Conservation (phyloP, 92 coral and sea anemone species). For the Phenganax marumi region DNA sequence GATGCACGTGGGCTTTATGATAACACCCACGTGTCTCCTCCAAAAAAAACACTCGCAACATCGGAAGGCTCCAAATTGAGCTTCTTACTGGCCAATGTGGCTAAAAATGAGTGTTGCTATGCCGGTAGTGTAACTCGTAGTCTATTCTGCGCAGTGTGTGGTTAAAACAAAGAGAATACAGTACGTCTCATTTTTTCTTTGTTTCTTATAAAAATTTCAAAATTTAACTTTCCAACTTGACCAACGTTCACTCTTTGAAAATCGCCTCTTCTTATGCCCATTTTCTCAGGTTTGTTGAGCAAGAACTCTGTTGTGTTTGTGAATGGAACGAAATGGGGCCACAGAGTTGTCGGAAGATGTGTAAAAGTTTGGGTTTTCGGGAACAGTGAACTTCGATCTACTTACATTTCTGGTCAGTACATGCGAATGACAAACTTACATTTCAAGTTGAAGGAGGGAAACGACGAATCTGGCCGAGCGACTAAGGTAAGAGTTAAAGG, state of each 20-base stretch:
- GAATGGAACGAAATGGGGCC: slow-evolving; percentile 9
- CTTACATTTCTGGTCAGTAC: slow-evolving; percentile 2
- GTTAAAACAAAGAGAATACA: too few relatives aligned
- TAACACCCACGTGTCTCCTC: too few relatives aligned
- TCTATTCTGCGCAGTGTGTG: too few relatives aligned
- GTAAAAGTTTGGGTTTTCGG: not conserved
- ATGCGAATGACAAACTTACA: not conserved
- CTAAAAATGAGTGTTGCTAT: too few relatives aligned
- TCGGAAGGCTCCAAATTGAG: too few relatives aligned
- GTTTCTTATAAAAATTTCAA: not conserved
- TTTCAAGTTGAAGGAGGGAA: not conserved
- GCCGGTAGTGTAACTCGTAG: too few relatives aligned
- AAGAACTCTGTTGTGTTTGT: not conserved
- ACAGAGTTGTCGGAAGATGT: not conserved
- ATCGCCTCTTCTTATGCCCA: not conserved
- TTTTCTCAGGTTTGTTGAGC: not conserved
- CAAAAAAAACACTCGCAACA: too few relatives aligned
- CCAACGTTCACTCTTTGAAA: not conserved
- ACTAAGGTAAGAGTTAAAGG: not conserved
- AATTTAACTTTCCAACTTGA: not conserved
- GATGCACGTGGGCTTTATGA: too few relatives aligned
- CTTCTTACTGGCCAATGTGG: too few relatives aligned
- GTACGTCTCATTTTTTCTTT: too few relatives aligned
- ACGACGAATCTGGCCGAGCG: not conserved
- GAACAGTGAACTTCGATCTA: not conserved